These are phyloP conservation scores for Porites lobata DNA, from an alignment of 92 coral and sea anemone genomes.

Conservation along the genomic window DNA sequence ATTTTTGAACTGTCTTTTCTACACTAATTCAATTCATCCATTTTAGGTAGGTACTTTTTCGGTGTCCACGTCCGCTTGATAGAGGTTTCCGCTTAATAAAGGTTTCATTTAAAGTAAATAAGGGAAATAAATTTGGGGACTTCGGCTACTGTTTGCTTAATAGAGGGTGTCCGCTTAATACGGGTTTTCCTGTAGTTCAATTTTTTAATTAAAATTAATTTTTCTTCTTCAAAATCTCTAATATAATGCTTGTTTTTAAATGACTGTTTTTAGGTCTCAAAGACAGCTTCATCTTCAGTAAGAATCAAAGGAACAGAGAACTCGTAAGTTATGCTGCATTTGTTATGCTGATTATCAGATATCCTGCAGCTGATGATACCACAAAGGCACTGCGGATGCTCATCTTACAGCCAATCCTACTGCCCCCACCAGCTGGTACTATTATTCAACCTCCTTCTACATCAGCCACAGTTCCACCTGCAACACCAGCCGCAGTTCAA, in stretches of 20 bases:
- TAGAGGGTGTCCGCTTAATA: too few species aligned
- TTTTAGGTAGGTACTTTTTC: too few species aligned
- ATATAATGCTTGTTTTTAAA: too few species aligned
- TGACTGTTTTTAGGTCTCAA: not conserved
- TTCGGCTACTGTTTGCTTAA: too few species aligned
- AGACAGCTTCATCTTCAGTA: conserved; percentile 25
- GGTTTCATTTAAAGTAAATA: not conserved
- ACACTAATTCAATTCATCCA: too few species aligned
- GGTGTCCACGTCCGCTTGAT: too few species aligned
- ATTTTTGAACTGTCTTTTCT: too few species aligned
- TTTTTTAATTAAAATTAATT: too few species aligned
- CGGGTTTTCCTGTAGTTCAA: not conserved
- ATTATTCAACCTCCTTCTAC: conserved; percentile 1
- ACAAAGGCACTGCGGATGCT: conserved; percentile 21
- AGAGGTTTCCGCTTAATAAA: too few species aligned
- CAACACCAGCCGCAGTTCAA: not conserved
- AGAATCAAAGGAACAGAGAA: conserved; percentile 27
- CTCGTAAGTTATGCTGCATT: conserved; percentile 50
- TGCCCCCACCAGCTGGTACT: conserved; percentile 1
- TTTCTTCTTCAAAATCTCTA: not conserved
- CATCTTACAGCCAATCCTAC: conserved; percentile 33
- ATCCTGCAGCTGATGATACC: conserved; percentile 20
- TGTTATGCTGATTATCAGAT: conserved; percentile 32
- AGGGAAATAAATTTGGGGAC: too few species aligned
- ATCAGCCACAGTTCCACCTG: not conserved